Base-by-base conservation (phyloP, 2,888 invertebrate species). In the Axea sp. region DNA sequence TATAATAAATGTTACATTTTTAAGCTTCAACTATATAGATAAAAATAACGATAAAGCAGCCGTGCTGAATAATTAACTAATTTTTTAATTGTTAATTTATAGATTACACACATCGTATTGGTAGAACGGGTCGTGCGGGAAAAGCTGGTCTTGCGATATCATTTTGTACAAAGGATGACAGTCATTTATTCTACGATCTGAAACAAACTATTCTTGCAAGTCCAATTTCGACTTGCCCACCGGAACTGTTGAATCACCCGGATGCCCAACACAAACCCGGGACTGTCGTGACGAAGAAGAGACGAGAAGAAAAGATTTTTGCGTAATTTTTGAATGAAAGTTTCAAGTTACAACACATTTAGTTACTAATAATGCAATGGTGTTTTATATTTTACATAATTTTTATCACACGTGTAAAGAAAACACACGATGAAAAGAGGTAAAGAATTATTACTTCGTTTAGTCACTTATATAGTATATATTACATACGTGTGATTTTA, bases 261-360 rank as follows among this genome's bases (percentile, higher is more conserved):
- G 99, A 99, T 75, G 98, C 99, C 0, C 98, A 98, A 87, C 96
- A 97, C 84, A 99, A 99, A 84, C 98, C 99, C 0, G 98, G 98
- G 22, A 94, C 95, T 0, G 96, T 97, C 19, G 94, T 96, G 9
- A 98, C 98, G 55, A 98, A 97, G 86, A 96, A 97, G 83, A 90
- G 97, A 73, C 89, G 96, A 17, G 97, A 98, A 85, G 97, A 98
- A 88, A 97, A 97, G 91, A 96, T 97, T 88, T 97, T 97, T 89
- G 96, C 96, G 19, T 96, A 92, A 89, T 19, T 19, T n/a, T n/a
- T n/a, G n/a, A n/a, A n/a, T n/a, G n/a, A n/a, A n/a, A n/a, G n/a
- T n/a, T n/a, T n/a, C n/a, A n/a, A n/a, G n/a, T n/a, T n/a, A n/a
- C n/a, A n/a, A n/a, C n/a, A n/a, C n/a, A n/a, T n/a, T n/a, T n/a